Evolutionary conservation across 2,113 vertebrate species (phyloP).

Genomic region (Empidonax traillii): DNA sequence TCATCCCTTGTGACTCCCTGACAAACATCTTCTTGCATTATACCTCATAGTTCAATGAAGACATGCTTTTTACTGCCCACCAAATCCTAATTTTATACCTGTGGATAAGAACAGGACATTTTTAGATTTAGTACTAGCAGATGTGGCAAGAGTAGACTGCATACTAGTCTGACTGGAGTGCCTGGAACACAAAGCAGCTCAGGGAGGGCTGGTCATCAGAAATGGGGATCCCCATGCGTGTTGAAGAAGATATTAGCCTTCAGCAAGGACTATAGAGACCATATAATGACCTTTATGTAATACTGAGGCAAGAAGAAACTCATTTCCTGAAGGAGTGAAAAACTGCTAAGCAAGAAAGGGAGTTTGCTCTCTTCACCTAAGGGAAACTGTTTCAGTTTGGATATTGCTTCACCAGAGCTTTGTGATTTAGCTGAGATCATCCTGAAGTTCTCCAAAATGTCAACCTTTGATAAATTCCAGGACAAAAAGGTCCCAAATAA

Average conservation of each 20-base stretch:
- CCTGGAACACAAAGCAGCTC: neutral
- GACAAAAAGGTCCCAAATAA: neutral
- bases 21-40: neutral
- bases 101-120: neutral
- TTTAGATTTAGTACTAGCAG: neutral
- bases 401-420: neutral
- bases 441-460: neutral
- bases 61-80: neutral
- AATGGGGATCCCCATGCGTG: neutral
- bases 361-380: neutral
- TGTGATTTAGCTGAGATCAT: neutral
- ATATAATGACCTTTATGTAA: neutral
- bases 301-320: neutral
- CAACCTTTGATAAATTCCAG: neutral
- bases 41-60: neutral
- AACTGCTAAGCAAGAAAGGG: neutral
- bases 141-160: neutral
- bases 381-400: neutral
- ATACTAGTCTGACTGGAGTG: accelerated
- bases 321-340: neutral
- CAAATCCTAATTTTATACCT: neutral
- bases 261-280: neutral
- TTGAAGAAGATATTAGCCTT: neutral
- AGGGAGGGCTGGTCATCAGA: neutral
- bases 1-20: accelerated